A percentile compares a stretch with the other conserved stretches of the same genome.
These are phyloP conservation scores for Aspidiotus destructor DNA, from an alignment of 2,888 invertebrate species.

Conservation along the genomic window DNA sequence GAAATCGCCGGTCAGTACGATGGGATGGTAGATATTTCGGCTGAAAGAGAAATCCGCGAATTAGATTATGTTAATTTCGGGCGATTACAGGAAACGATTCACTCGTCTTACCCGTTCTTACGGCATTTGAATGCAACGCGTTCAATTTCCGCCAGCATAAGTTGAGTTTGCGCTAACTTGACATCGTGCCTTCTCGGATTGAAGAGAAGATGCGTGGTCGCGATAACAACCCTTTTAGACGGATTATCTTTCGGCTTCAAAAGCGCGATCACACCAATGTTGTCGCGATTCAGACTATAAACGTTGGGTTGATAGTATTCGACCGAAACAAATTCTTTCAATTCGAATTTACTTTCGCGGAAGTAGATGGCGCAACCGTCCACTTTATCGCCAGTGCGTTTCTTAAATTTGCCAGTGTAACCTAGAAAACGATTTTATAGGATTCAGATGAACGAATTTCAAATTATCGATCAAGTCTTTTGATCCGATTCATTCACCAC, in stretches of 20 bases:
- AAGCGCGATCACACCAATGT: constrained; percentile 73
- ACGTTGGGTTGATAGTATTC: constrained; percentile 49
- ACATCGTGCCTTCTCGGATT: constrained; percentile 84
- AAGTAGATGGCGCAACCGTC: constrained; percentile 92
- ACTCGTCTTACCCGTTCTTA: background rate
- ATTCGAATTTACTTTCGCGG: constrained; percentile 54
- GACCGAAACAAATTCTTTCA: constrained; percentile 57
- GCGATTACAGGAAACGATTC: background rate
- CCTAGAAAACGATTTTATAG: constrained; percentile 46
- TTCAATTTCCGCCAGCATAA: constrained; percentile 76
- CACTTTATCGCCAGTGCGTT: constrained; percentile 63
- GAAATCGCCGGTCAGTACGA: constrained; percentile 86
- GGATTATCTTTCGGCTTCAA: constrained; percentile 51
- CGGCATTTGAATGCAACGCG: constrained; percentile 52
- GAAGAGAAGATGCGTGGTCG: constrained; percentile 89
- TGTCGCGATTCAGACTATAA: constrained; percentile 59
- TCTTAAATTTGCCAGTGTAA: constrained; percentile 67
- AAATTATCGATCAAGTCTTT: constrained; percentile 3
- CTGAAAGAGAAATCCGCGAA: background rate
- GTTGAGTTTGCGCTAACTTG: constrained; percentile 74
- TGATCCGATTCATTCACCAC: constrained; percentile 1
- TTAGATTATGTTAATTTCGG: background rate
- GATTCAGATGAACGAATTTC: background rate
- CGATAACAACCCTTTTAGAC: constrained; percentile 53
- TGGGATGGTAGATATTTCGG: constrained; percentile 54